Conservation (phyloP, 2,797 vertebrate species). For the Manis pentadactyla region DNA sequence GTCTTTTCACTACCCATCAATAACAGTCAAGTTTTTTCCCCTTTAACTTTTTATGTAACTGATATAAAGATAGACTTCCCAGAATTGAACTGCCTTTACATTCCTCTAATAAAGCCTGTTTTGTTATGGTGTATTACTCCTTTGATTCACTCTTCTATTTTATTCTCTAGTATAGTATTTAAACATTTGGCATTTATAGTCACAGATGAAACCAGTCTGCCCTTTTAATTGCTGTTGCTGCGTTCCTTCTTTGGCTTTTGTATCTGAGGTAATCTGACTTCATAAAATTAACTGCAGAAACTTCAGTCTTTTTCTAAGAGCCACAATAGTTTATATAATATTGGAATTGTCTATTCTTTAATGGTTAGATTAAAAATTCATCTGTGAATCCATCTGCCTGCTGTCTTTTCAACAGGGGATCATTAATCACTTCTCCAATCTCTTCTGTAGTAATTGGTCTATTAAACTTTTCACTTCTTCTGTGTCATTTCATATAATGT, state of each 20-base stretch:
- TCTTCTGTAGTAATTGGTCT: conserved; percentile 44
- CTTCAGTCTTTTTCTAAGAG: neutral
- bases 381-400: conserved; percentile 44
- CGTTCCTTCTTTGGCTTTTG: neutral
- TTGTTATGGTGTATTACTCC: neutral
- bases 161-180: neutral
- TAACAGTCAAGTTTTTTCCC: neutral
- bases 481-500: neutral
- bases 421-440: conserved; percentile 57
- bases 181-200: neutral
- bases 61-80: neutral
- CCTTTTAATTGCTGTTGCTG: neutral
- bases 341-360: conserved; percentile 45
- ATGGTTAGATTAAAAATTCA: conserved; percentile 60
- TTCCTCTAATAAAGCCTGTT: neutral
- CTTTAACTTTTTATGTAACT: conserved; percentile 68
- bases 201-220: neutral
- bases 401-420: conserved; percentile 11
- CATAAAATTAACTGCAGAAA: conserved; percentile 8
- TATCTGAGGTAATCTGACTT: neutral
- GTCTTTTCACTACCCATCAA: neutral
- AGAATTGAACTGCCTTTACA: neutral
- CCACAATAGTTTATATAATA: conserved; percentile 52
- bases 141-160: neutral
- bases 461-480: conserved; percentile 20